Evolutionary conservation across 2,797 vertebrate species (phyloP), one percentile per base, ranked within the genome.

Genomic region (Poliocrania exsul): DNA sequence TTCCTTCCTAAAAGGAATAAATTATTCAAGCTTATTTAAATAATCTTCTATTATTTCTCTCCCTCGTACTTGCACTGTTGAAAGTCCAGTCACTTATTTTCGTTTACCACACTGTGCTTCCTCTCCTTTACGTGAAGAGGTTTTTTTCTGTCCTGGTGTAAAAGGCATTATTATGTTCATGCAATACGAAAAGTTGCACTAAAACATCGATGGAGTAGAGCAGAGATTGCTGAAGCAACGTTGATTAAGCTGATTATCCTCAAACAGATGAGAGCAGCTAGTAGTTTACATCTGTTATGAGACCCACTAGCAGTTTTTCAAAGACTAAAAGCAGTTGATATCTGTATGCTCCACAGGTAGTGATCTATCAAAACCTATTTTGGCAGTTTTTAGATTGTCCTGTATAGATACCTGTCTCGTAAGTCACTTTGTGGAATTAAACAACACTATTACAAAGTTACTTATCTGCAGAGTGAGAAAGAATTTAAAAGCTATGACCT

Each of bases 21-120:
- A 90, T 92, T 88, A 91, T 95, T 92, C 74, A 90, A 74, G 80
- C 88, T 91, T 87, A 92, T 95, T 95, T 92, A 96, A 86, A 93
- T 72, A 95, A 94, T 80, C 19, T 49, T 85, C 10, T 53, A 9
- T 90, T 92, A 58, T 89, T 91, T 77, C 17, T 69, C 58, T 88
- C 7, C 50, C 37, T 77, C 28, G 38, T 93, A 49, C 40, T 13
- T 53, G 44, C 58, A 49, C 66, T 86, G 38, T 60, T 86, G 61
- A 67, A 94, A 93, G 56, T 57, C 82, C 86, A 77, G 21, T 88
- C 33, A 10, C 88, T 95, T 75, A 54, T 72, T 57, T 53, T 80
- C 42, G 50, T 75, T 61, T 57, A 33, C 47, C 72, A 37, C 1
- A 3, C 50, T 51, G 67, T 87, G 49, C 66, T 92, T 83, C 54